Evolutionary conservation across 1,140 invertebrate species (phyloP).

Genomic region (Brachionus sp.): DNA sequence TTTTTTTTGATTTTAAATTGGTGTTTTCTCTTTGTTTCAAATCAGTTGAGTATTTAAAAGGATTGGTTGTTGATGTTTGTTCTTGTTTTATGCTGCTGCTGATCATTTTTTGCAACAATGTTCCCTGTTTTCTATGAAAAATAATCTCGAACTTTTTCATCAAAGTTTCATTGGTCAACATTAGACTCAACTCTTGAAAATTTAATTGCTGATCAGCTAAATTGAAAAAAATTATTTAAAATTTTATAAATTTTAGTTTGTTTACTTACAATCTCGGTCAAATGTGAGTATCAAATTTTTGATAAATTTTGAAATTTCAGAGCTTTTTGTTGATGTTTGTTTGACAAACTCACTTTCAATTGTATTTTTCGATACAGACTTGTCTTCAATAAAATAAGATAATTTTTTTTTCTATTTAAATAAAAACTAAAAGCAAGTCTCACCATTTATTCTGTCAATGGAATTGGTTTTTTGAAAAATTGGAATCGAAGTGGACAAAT

Average conservation of each 20-base stretch:
- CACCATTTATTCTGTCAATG: neutral
- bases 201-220: conserved; percentile 42
- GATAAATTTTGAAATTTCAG: neutral
- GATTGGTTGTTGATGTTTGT: neutral
- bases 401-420: neutral
- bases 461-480: conserved; percentile 41
- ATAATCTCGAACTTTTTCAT: conserved; percentile 39
- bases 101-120: neutral
- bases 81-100: neutral
- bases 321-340: neutral
- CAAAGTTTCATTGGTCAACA: neutral
- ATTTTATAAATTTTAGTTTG: neutral
- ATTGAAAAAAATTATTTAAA: neutral
- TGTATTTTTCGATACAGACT: neutral
- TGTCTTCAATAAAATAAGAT: neutral
- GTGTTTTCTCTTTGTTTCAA: conserved; percentile 12
- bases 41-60: neutral
- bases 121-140: neutral
- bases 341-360: neutral
- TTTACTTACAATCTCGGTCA: conserved; percentile 22
- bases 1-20: conserved; percentile 46
- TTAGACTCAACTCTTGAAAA: conserved; percentile 2
- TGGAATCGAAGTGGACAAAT: conserved; percentile 37
- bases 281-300: conserved; percentile 31
- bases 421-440: neutral